Percentiles rank a stretch among this genome's conserved stretches.
Conservation (phyloP, 2,113 vertebrate genomes). For the Tachysurus vachellii region DNA sequence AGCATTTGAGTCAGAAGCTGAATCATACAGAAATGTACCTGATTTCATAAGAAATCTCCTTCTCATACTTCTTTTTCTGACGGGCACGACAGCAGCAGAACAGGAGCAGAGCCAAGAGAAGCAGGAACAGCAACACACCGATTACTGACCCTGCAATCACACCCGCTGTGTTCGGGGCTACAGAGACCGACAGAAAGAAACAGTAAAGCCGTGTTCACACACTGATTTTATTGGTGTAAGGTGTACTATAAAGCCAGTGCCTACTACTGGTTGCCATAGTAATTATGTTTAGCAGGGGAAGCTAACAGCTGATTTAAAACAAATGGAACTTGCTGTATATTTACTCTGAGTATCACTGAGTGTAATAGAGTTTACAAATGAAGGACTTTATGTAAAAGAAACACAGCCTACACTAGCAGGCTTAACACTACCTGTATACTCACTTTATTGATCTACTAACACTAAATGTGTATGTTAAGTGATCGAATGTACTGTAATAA, state of each 20-base stretch:
- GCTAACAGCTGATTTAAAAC: no score
- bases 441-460: no score
- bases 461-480: no score
- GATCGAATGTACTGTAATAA: no score
- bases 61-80: constrained; percentile 92
- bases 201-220: not conserved
- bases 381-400: not conserved
- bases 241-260: no score
- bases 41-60: constrained; percentile 96
- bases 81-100: constrained; percentile 86
- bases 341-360: not conserved
- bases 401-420: not conserved
- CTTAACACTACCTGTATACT: no score
- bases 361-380: not conserved
- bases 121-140: constrained; percentile 79
- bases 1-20: constrained; percentile 22
- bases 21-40: constrained; percentile 71
- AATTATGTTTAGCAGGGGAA: no score
- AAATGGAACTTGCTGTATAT: no score
- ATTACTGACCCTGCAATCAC: constrained; percentile 83
- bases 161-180: constrained; percentile 86
- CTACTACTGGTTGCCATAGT: no score
- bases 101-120: constrained; percentile 79
- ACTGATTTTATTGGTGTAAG: no score
- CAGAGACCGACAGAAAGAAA: constrained; percentile 27